Evolutionary conservation across 2,888 invertebrate genomes (phyloP).

Genomic region (Cantharis nigra): DNA sequence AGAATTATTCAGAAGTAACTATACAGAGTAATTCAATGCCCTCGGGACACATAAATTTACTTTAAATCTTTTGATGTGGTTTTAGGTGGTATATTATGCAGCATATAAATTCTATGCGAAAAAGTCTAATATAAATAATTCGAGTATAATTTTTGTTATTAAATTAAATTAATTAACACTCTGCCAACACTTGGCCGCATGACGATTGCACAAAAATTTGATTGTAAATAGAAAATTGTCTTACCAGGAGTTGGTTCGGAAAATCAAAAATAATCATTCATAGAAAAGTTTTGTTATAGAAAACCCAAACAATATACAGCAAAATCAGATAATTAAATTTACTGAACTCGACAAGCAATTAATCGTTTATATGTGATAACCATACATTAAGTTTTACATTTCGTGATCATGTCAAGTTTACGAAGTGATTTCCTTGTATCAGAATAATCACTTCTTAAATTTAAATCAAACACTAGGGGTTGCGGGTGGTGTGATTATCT

Average conservation of each 20-base stretch:
- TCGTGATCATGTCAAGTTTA: not conserved
- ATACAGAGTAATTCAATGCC: conserved; percentile 9
- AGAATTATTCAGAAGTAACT: conserved; percentile 20
- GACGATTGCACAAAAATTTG: not conserved
- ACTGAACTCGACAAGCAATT: not conserved
- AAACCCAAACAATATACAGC: not conserved
- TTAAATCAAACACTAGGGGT: not conserved
- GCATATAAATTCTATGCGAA: no score
- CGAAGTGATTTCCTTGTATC: not conserved
- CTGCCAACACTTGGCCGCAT: not conserved
- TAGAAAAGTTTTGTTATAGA: not conserved
- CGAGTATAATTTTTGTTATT: no score
- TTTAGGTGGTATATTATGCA: no score
- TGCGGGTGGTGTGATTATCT: not conserved
- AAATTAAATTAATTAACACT: no score
- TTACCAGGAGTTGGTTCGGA: not conserved
- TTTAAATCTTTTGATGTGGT: no score
- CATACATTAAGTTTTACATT: not conserved
- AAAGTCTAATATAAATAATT: no score
- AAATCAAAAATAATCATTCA: not conserved
- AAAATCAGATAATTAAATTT: not conserved
- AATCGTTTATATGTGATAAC: not conserved
- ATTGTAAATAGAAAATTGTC: not conserved
- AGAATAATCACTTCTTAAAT: not conserved
- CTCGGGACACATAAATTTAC: no score